Percentiles rank a stretch among this genome's conserved stretches.
Conservation (phyloP, 2,113 vertebrate genomes). For the Nicator chloris region DNA sequence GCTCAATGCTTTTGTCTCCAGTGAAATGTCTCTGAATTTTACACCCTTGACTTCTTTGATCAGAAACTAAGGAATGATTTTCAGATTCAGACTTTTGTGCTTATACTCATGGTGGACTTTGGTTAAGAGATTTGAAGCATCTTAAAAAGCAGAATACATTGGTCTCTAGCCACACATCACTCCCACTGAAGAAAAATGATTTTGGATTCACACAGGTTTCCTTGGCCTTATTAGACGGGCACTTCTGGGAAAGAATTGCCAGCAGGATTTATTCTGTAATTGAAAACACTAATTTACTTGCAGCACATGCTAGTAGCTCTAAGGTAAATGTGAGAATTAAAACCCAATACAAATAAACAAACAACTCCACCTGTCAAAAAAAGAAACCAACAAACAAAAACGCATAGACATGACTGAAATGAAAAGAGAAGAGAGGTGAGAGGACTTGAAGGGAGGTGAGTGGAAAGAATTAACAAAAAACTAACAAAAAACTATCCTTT, state of each 20-base stretch:
- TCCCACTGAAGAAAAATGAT: background rate
- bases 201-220: background rate
- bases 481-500: background rate
- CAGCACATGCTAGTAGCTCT: background rate
- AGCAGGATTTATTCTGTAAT: background rate
- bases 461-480: background rate
- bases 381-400: background rate
- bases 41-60: background rate
- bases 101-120: background rate
- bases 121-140: background rate
- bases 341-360: background rate
- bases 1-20: background rate
- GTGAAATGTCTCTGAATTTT: background rate
- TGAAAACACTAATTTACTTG: background rate
- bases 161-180: background rate
- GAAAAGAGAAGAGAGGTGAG: background rate
- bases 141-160: background rate
- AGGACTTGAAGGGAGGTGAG: background rate
- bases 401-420: background rate
- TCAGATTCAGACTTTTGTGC: background rate
- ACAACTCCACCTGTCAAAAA: rapidly evolving
- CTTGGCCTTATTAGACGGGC: background rate
- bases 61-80: background rate
- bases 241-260: background rate
- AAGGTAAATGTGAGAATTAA: background rate